Base-by-base conservation (phyloP, 2,113 vertebrate species). In the Trogon surrucura region DNA sequence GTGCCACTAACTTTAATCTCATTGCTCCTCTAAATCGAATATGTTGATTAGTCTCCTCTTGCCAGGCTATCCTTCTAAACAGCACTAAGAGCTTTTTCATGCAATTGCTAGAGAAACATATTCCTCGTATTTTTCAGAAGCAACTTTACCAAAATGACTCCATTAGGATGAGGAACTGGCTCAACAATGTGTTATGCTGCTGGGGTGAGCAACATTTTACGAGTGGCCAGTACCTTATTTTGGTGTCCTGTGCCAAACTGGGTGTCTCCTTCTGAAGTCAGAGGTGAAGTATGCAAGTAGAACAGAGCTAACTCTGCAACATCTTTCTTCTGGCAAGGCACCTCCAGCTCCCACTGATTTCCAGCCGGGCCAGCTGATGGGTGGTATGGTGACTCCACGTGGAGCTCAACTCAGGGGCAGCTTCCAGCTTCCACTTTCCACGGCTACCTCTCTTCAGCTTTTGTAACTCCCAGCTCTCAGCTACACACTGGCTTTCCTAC, bases 361-460 rank as follows among this genome's bases (percentile, higher is more conserved):
- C 65, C 51, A 71, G 61, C 9, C 1, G 4, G 61, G 11, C 25
- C 20, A 20, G 51, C n/a, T 50, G 51, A 44, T 54, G 73, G 77
- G 36, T 60, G 27, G 3, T 41, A 17, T 1, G 4, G 51, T 30
- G 11, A 15, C 30, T 92, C 69, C 34, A 17, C 0, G 1, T 2
- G 11, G 30, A n/a, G n/a, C 5, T 91, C 83, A 80, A 65, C 23
- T 45, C 2, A 1, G 26, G 32, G 41, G 62, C 82, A 78, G 34
- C 34, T 75, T 25, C 19, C 78, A 82, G 36, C 47, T 71, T 41
- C 58, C 77, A 1, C 53, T 85, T 87, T n/a, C 36, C 51, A 26
- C 71, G 56, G 47, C 62, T 16, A 20, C 10, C 25, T 92, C 30
- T 56, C 45, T 48, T 34, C 12, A 85, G 29, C 38, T 85, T 65